Evolutionary conservation across 2,888 invertebrate genomes (phyloP).

Genomic region (Philhelius pedissequus): DNA sequence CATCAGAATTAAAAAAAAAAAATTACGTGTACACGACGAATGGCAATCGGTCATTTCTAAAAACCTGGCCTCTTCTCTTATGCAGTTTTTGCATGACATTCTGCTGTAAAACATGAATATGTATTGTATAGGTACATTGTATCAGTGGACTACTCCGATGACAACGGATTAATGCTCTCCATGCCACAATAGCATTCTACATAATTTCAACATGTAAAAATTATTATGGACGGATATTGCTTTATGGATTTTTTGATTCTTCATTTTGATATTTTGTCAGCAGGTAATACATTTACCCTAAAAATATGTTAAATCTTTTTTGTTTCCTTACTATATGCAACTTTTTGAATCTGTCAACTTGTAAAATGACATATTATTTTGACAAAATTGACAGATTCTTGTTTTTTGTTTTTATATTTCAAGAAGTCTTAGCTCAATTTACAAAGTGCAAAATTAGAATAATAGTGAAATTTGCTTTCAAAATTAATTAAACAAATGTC

Average conservation of each 20-base stretch:
- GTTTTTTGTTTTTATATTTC: too few species aligned
- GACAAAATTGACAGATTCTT: too few species aligned
- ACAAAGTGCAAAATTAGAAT: too few species aligned
- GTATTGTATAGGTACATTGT: background rate
- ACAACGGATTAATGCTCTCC: slow-evolving; percentile 57
- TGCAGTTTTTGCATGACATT: slow-evolving; percentile 46
- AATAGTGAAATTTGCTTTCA: too few species aligned
- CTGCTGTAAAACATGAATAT: background rate
- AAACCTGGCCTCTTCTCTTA: slow-evolving; percentile 49
- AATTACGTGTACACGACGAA: background rate
- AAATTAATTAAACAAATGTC: too few species aligned
- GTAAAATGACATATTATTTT: too few species aligned
- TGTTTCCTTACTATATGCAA: too few species aligned
- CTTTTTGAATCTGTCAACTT: too few species aligned
- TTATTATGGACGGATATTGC: background rate
- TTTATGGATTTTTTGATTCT: background rate
- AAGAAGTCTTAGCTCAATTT: too few species aligned
- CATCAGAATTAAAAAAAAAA: background rate
- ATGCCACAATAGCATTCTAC: slow-evolving; percentile 31
- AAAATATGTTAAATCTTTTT: too few species aligned
- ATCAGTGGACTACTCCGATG: slow-evolving; percentile 24
- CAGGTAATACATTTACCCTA: background rate
- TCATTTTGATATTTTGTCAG: background rate
- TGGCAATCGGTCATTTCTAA: slow-evolving; percentile 52
- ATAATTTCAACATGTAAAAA: background rate